These are phyloP conservation scores for Hippotragus niger DNA, from an alignment of 2,113 vertebrate genomes.

Conservation along the genomic window DNA sequence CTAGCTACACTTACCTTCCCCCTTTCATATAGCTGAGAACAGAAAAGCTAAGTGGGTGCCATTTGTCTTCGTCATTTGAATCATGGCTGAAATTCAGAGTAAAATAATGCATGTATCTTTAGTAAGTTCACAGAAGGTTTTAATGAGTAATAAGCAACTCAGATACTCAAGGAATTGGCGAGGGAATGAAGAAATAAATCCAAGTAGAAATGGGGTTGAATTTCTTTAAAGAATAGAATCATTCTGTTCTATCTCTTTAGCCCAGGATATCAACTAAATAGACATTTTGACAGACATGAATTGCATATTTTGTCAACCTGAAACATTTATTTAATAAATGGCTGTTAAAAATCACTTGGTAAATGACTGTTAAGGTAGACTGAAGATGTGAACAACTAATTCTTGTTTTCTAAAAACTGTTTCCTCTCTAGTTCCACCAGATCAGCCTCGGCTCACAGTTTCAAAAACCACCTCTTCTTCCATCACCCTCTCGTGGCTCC, in stretches of 20 bases:
- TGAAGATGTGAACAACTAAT: slow-evolving; percentile 59
- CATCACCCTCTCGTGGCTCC: slow-evolving; percentile 98
- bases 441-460: slow-evolving; percentile 97
- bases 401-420: slow-evolving; percentile 73
- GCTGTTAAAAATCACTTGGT: slow-evolving; percentile 60
- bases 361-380: slow-evolving; percentile 65
- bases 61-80: neutral
- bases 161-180: slow-evolving; percentile 12
- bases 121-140: neutral
- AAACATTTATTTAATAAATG: slow-evolving; percentile 73
- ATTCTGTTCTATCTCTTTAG: slow-evolving; percentile 57
- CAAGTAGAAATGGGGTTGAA: slow-evolving; percentile 52
- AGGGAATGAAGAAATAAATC: slow-evolving; percentile 48
- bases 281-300: slow-evolving; percentile 79
- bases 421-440: slow-evolving; percentile 90
- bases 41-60: neutral
- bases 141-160: neutral
- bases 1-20: neutral
- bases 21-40: neutral
- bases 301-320: slow-evolving; percentile 75
- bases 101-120: neutral
- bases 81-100: neutral
- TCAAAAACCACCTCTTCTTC: slow-evolving; percentile 99
- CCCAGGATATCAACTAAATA: slow-evolving; percentile 73
- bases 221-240: slow-evolving; percentile 54